Percentiles rank a stretch among this genome's conserved stretches.
Conservation (phyloP, 35 echinoderm and acorn worm genomes). For the Amphiura filiformis region DNA sequence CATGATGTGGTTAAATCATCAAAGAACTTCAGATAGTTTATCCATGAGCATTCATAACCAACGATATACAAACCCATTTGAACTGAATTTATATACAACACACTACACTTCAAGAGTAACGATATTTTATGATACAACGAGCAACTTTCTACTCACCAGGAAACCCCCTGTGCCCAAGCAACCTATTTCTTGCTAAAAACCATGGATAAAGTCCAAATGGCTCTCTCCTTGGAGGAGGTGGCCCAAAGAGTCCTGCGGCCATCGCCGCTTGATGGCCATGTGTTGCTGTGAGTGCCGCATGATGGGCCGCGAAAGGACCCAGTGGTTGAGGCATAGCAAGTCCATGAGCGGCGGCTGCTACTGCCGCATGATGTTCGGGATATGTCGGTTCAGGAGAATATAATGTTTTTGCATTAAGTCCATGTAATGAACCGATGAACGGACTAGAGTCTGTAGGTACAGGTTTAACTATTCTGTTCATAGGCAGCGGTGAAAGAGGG, state of each 20-base stretch:
- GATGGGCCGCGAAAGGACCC: conserved; percentile 4
- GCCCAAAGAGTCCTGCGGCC: conserved; percentile 53
- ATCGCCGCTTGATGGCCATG: conserved; percentile 44
- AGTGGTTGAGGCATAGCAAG: conserved; percentile 14
- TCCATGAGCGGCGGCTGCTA: conserved; percentile 27
- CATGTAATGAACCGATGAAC: conserved; percentile 1
- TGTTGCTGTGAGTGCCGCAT: conserved; percentile 29
- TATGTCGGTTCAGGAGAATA: conserved; percentile 19
- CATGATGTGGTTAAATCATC: too few species aligned
- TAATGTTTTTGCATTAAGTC: conserved; percentile 20
- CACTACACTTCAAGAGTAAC: too few species aligned
- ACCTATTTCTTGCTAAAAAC: conserved; percentile 77
- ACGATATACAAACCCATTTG: too few species aligned
- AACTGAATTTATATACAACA: too few species aligned
- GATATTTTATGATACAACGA: too few species aligned
- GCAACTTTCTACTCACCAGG: conserved; percentile 82
- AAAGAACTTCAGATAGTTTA: too few species aligned
- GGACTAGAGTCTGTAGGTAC: not conserved
- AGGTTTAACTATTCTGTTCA: not conserved
- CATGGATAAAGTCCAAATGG: conserved; percentile 87
- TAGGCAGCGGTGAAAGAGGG: not conserved
- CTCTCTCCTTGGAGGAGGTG: conserved; percentile 54
- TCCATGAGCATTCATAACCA: too few species aligned
- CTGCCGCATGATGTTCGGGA: conserved; percentile 12
- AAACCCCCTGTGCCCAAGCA: conserved; percentile 72